Conservation (phyloP, 2,797 vertebrate species). For the Chrosomus eos region DNA sequence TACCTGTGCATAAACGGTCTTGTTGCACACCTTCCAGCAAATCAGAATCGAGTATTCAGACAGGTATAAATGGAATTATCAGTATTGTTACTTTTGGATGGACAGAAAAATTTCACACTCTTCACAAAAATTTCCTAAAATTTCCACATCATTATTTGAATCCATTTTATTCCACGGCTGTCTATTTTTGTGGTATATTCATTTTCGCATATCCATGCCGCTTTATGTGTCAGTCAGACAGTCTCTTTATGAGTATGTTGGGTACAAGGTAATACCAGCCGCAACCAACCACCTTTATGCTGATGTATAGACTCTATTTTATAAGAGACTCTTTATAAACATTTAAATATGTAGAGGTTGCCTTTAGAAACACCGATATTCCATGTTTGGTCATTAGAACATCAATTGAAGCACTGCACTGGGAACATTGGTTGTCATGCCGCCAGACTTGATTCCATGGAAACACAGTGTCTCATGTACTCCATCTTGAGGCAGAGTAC, state of each 20-base stretch:
- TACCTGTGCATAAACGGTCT: too few relatives aligned
- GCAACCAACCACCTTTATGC: neutral
- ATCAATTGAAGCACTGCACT: neutral
- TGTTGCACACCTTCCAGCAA: too few relatives aligned
- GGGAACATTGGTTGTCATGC: slow-evolving; percentile 50
- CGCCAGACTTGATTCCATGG: slow-evolving; percentile 39
- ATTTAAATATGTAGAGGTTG: neutral
- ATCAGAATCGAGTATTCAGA: too few relatives aligned
- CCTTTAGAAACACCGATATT: neutral
- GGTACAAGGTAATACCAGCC: neutral
- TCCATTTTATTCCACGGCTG: neutral
- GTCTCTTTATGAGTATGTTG: neutral
- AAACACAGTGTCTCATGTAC: slow-evolving; percentile 52
- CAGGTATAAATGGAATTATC: neutral
- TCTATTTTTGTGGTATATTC: neutral
- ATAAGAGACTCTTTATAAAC: neutral
- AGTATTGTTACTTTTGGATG: neutral
- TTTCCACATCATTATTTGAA: neutral
- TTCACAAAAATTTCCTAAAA: neutral
- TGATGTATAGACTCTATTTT: neutral
- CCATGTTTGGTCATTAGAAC: slow-evolving; percentile 1
- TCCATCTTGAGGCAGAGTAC: slow-evolving; percentile 55
- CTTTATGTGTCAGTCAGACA: neutral
- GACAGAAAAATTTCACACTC: neutral
- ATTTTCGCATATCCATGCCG: neutral